phyloP scores from a whole-genome alignment of 2,888 invertebrate genomes.

The Norana najaformis region DNA sequence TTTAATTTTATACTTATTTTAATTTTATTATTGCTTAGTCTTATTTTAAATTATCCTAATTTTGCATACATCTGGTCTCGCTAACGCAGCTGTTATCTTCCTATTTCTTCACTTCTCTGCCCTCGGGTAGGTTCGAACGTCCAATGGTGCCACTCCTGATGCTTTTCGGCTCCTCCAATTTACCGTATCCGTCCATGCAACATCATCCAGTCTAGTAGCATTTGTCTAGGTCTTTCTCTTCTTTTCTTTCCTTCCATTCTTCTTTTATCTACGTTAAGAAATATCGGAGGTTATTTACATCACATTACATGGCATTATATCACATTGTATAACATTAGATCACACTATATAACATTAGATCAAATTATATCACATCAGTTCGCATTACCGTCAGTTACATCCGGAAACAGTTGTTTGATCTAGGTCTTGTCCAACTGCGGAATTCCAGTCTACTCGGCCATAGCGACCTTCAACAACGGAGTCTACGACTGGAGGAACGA shows the following conservation, averaged over 20 bases:
- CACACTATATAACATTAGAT: not conserved
- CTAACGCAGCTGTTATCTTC: not conserved
- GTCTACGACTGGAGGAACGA: conserved; percentile 19
- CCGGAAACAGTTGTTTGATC: not conserved
- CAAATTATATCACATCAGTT: not conserved
- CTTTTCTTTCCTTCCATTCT: too few relatives aligned
- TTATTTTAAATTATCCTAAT: not conserved
- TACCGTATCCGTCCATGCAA: too few relatives aligned
- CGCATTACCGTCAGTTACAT: not conserved
- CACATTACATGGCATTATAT: not conserved
- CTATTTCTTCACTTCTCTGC: too few relatives aligned
- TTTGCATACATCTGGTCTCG: not conserved
- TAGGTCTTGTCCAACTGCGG: conserved; percentile 21
- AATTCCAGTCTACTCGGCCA: conserved; percentile 8
- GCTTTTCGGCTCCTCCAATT: too few relatives aligned
- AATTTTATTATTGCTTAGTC: too few relatives aligned
- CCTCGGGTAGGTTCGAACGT: too few relatives aligned
- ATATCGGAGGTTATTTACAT: not conserved
- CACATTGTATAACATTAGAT: too few relatives aligned
- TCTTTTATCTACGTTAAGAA: too few relatives aligned
- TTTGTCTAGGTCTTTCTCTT: too few relatives aligned
- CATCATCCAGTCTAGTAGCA: too few relatives aligned
- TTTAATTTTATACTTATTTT: not conserved
- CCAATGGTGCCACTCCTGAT: too few relatives aligned
- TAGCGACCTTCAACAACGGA: conserved; percentile 26